Conservation (phyloP, 2,113 vertebrate genomes). For the Phaethon lepturus region DNA sequence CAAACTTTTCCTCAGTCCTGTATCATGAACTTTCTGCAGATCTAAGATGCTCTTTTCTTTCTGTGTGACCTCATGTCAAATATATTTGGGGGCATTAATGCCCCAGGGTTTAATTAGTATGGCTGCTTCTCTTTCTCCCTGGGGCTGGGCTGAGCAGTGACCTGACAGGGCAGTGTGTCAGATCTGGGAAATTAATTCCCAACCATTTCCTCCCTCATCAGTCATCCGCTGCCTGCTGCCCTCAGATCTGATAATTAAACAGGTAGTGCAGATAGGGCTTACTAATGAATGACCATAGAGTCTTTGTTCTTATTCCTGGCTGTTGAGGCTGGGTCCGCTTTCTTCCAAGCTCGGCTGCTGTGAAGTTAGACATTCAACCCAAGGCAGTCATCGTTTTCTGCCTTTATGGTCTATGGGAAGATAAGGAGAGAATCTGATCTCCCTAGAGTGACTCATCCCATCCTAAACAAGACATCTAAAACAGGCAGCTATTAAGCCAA, state of each 20-base stretch:
- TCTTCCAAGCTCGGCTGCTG: not conserved
- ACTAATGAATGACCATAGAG: not conserved
- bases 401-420: not conserved
- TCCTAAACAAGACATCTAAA: not conserved
- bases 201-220: not conserved
- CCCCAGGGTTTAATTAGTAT: not conserved
- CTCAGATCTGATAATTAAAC: not conserved
- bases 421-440: not conserved
- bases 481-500: not conserved
- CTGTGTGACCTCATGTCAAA: not conserved
- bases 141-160: not conserved
- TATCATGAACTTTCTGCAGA: not conserved
- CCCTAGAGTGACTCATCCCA: not conserved
- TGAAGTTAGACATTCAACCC: not conserved
- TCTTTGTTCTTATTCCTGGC: not conserved
- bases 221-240: not conserved
- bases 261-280: not conserved
- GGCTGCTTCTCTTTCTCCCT: not conserved
- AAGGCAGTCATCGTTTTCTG: not conserved
- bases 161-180: not conserved
- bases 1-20: not conserved
- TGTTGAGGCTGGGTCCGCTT: not conserved
- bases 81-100: not conserved
- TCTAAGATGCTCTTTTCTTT: not conserved
- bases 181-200: not conserved